These are phyloP conservation scores for Marmota monax DNA, from an alignment of 2,113 vertebrate species.

Conservation along the genomic window DNA sequence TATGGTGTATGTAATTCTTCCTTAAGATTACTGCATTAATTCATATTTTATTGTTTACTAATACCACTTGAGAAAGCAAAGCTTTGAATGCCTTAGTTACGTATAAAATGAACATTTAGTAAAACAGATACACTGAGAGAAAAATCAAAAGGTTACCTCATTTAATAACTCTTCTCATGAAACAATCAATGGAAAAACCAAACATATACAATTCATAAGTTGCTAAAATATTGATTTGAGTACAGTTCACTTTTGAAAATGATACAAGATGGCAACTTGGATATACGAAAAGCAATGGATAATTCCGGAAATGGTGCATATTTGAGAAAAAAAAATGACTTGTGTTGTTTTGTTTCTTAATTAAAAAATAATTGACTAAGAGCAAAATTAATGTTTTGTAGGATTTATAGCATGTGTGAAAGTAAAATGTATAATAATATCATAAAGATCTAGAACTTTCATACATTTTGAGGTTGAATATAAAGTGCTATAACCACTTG, in stretches of 20 bases:
- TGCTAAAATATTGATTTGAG: neutral
- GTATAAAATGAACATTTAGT: neutral
- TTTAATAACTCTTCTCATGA: neutral
- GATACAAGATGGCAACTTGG: neutral
- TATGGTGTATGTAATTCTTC: neutral
- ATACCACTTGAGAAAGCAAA: conserved; percentile 37
- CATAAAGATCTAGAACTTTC: neutral
- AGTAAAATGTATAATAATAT: neutral
- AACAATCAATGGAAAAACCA: conserved; percentile 18
- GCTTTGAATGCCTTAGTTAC: neutral
- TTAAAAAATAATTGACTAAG: neutral
- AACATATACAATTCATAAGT: neutral
- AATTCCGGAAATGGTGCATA: neutral
- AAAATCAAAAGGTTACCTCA: neutral
- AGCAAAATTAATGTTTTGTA: neutral
- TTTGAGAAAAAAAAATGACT: neutral
- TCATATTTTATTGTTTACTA: neutral
- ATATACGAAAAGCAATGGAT: neutral
- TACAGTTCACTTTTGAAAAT: neutral
- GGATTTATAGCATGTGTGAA: neutral
- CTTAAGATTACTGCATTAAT: conserved; percentile 17
- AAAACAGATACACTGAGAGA: neutral
- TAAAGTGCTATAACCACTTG: neutral
- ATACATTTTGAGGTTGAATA: neutral
- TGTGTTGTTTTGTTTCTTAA: neutral